Base-by-base conservation (phyloP, 30 jellyfish, hydroid and myxozoan genomes). In the Aurelia sp. region DNA sequence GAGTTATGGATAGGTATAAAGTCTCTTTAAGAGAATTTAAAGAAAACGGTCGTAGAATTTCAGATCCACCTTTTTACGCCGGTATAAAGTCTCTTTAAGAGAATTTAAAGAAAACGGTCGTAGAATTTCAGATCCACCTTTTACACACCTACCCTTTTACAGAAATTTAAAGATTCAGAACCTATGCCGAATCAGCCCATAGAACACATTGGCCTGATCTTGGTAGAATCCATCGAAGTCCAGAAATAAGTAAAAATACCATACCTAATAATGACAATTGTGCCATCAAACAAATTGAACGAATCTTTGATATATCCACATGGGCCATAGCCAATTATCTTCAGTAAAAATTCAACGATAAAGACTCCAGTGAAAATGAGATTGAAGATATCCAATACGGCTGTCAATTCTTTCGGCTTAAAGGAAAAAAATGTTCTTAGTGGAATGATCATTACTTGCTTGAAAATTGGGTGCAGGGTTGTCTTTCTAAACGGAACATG, bases 261-360 rank as follows among this genome's bases (percentile, higher is more conserved):
- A 51, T 40, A 94, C 99, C 99, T 94, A 72, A 94, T 85, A 10
- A 95, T 86, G 23, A 95, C 99, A 53, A 95, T 82, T 17, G 92
- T 74, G 13, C 96, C 97, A 71, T 95, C 99, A 69, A 95, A 95
- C 27, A 95, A 67, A 77, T 95, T 95, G 83, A 89, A 95, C n/a
- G 99, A 89, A 58, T 95, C 97, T 86, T 95, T 95, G 50, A 95
- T 62, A 72, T 95, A 95, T 23, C 97, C 97, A 81, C 90, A 95
- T 15, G 83, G 74, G 3, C 99, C 97, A 81, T 84, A 95, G 62
- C 94, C 98, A 66, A 63, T 27, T 13, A 95, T 85, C 71, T 95
- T 95, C 74, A 89, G 20, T 18, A 89, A 13, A 63, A 86, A 86
- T 86, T 95, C 99, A 27, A 95, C 55, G 27, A 87, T 73, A 64